Evolutionary conservation across 2,888 invertebrate species (phyloP), one percentile per base, ranked within the genome.

Genomic region (Agapostemon virescens): DNA sequence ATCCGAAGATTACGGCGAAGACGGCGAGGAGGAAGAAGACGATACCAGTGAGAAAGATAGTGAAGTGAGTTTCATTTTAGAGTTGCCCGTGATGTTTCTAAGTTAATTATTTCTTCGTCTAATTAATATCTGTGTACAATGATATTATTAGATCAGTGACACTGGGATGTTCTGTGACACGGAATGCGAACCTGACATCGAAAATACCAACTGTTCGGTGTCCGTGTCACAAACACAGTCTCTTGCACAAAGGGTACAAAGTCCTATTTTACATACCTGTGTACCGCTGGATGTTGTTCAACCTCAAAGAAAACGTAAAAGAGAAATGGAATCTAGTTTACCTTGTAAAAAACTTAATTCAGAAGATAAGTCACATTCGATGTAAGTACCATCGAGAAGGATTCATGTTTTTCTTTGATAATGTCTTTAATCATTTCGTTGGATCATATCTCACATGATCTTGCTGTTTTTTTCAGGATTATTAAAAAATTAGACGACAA

Each of bases 311-410:
- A 92, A 92, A 82, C 90, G 92, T 67, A 92, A 92, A 81, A 91
- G 90, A 70, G 92, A 92, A 84, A 89, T 88, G 63, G 92, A 92
- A 71, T 89, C 88, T 20, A 90, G 85, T 83, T 88, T 92, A 89
- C 94, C 94, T 33, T 93, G 94, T 90, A 95, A 94, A 92, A 94
- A 94, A 89, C 90, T 93, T 82, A 93, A 92, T 88, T 93, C 93
- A 49, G 94, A 94, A 85, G 93, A 93, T 74, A 93, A 92, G 88
- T 89, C 88, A 74, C 82, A 87, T 79, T 84, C 82, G 49, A 82
- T 86, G 91, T 91, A 74, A 87, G 89, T 83, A 42, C 33, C 55
- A 15, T 40, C n/a, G 9, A n/a, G 2, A n/a, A 11, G 9, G n/a
- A n/a, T n/a, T n/a, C n/a, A n/a, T n/a, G n/a, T n/a, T 13, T 36